These are phyloP conservation scores for Hippoglossus hippoglossus DNA, from an alignment of 2,797 vertebrate species.

Conservation along the genomic window DNA sequence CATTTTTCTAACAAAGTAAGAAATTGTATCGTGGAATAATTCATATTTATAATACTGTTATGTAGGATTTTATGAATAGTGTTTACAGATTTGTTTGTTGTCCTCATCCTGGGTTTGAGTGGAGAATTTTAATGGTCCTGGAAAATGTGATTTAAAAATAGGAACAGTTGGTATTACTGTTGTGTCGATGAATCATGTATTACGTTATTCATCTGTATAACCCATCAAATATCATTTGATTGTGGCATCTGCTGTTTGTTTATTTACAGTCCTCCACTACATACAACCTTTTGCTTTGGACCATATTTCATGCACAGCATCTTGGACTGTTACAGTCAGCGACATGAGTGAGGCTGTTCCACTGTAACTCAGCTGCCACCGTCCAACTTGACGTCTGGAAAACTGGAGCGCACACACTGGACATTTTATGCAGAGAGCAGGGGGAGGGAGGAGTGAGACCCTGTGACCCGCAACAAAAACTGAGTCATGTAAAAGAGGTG, in stretches of 20 bases:
- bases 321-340: constrained; percentile 18
- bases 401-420: constrained; percentile 48
- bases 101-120: background rate
- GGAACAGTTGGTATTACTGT: background rate
- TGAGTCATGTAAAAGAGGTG: constrained; percentile 30
- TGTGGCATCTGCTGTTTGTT: background rate
- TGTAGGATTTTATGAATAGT: no score
- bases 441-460: background rate
- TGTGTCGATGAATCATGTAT: background rate
- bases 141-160: background rate
- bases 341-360: constrained; percentile 8
- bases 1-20: no score
- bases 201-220: background rate
- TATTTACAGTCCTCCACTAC: background rate
- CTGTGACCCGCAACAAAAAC: constrained; percentile 6
- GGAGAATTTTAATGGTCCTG: background rate
- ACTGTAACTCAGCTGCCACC: constrained; percentile 16
- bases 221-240: background rate
- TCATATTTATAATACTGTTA: no score
- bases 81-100: no score
- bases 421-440: constrained; percentile 21
- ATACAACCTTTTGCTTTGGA: background rate
- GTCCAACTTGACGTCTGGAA: constrained; percentile 49
- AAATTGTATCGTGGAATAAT: no score
- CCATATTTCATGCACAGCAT: background rate